Evolutionary conservation across 1,140 invertebrate genomes (phyloP).

Genomic region (Drosophila navojoa): DNA sequence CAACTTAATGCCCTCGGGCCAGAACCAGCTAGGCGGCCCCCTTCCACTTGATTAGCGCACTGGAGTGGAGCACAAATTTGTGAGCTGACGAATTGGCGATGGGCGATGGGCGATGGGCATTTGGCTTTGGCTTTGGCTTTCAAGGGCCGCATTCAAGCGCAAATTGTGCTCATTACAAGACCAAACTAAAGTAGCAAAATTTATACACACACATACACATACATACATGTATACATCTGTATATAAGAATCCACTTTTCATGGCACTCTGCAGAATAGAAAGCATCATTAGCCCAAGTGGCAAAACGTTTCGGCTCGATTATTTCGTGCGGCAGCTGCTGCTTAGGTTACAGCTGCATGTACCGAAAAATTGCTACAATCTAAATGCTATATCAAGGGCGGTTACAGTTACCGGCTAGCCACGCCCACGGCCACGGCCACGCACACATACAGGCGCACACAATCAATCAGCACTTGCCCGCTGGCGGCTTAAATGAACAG

Average conservation of each 20-base stretch:
- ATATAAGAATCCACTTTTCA: neutral
- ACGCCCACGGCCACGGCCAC: conserved; percentile 9
- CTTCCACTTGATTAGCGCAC: conserved; percentile 51
- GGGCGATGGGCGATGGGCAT: conserved; percentile 16
- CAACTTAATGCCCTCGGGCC: neutral
- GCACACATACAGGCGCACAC: conserved; percentile 10
- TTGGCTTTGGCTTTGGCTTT: conserved; percentile 13
- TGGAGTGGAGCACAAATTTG: conserved; percentile 37
- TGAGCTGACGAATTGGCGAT: conserved; percentile 38
- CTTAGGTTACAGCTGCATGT: conserved; percentile 40
- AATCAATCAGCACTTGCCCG: conserved; percentile 38
- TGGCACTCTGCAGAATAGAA: conserved; percentile 8
- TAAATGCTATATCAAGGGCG: conserved; percentile 30
- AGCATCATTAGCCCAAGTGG: conserved; percentile 42
- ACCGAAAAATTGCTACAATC: conserved; percentile 25
- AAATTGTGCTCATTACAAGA: conserved; percentile 45
- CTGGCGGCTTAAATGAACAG: conserved; percentile 39
- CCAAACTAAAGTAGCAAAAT: conserved; percentile 1
- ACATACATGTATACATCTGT: neutral
- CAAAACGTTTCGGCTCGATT: conserved; percentile 22
- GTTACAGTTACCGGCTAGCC: conserved; percentile 1
- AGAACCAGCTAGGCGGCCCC: conserved; percentile 3
- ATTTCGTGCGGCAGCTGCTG: conserved; percentile 34
- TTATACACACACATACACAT: neutral
- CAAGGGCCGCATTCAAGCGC: conserved; percentile 40